Conservation (phyloP, 2,113 vertebrate species). For the Tachycineta bicolor region DNA sequence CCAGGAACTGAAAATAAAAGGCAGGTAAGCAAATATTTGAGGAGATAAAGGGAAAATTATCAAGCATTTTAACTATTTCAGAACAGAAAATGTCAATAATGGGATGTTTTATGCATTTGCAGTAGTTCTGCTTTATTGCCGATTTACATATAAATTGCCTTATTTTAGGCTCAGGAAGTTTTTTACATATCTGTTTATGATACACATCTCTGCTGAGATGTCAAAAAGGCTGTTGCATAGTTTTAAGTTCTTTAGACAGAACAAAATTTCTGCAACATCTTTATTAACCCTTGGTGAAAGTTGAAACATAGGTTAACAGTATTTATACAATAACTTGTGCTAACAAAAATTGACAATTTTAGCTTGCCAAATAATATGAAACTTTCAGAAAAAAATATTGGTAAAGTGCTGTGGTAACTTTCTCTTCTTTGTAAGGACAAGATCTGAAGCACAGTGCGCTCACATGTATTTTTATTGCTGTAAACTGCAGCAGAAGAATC, state of each 20-base stretch:
- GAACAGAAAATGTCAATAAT: conserved; percentile 94
- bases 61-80: conserved; percentile 96
- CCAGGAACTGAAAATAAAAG: conserved; percentile 89
- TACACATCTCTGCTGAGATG: conserved; percentile 90
- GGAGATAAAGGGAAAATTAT: conserved; percentile 93
- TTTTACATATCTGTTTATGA: conserved; percentile 92
- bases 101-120: conserved; percentile 93
- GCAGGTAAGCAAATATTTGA: conserved; percentile 94
- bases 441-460: conserved; percentile 31
- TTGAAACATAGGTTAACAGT: conserved; percentile 82
- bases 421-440: conserved; percentile 46
- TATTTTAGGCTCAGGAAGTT: conserved; percentile 95
- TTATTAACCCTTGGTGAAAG: conserved; percentile 87
- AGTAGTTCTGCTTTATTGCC: conserved; percentile 97
- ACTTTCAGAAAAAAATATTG: conserved; percentile 61
- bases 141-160: conserved; percentile 99
- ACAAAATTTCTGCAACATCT: conserved; percentile 83
- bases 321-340: conserved; percentile 73
- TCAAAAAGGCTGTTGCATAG: conserved; percentile 87
- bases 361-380: conserved; percentile 57
- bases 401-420: conserved; percentile 62
- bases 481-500: conserved; percentile 41
- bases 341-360: conserved; percentile 72
- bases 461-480: conserved; percentile 30
- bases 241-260: conserved; percentile 85